These are phyloP conservation scores for Thunnus thynnus DNA, from an alignment of 2,113 vertebrate species.

Conservation along the genomic window DNA sequence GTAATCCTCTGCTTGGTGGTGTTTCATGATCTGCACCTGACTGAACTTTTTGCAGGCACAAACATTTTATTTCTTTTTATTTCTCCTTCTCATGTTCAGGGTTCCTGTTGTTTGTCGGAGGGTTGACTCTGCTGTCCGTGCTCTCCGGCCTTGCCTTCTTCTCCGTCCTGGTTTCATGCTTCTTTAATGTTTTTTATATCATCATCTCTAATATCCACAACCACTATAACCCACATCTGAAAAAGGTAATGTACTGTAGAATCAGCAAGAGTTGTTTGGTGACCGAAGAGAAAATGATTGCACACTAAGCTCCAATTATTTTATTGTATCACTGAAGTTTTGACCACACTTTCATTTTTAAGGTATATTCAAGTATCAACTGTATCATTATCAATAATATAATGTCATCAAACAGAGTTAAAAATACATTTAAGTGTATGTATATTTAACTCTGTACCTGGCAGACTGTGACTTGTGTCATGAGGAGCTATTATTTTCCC, in stretches of 20 bases:
- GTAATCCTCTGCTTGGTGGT: too few relatives aligned
- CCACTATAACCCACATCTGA: constrained; percentile 77
- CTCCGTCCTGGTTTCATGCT: constrained; percentile 82
- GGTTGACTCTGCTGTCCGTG: constrained; percentile 85
- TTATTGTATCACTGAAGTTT: too few relatives aligned
- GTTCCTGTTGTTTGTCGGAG: constrained; percentile 85
- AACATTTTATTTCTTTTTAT: constrained; percentile 12
- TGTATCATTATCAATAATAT: too few relatives aligned
- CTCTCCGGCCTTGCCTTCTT: constrained; percentile 87
- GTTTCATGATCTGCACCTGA: too few relatives aligned
- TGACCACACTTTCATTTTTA: too few relatives aligned
- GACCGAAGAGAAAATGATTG: too few relatives aligned
- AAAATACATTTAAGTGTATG: too few relatives aligned
- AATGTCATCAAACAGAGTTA: too few relatives aligned
- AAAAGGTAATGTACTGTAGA: constrained; percentile 51
- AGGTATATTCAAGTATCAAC: too few relatives aligned
- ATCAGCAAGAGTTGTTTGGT: background rate
- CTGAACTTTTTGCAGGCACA: background rate
- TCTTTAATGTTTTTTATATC: constrained; percentile 79
- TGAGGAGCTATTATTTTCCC: background rate
- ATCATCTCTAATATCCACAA: constrained; percentile 79
- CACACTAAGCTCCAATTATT: too few relatives aligned
- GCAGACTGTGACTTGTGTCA: background rate
- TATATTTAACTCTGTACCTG: too few relatives aligned
- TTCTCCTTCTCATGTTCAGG: constrained; percentile 67